Conservation (phyloP, 2,113 vertebrate species). For the Entelurus aequoreus region DNA sequence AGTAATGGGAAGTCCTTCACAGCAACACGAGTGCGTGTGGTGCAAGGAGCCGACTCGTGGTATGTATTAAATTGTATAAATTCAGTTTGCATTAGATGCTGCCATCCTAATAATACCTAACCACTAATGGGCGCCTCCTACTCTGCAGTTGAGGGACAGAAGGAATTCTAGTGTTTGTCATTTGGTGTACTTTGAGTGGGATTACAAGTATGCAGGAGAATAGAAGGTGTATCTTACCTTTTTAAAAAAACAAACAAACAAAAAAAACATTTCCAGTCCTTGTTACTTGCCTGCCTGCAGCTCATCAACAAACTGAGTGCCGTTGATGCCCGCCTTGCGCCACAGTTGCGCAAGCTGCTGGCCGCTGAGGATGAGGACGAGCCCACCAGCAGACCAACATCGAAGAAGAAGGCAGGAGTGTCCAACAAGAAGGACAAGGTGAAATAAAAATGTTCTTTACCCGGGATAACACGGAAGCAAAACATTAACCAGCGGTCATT, state of each 20-base stretch:
- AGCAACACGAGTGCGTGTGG: too few species aligned
- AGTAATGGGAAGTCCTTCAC: too few species aligned
- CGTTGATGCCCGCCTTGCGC: slow-evolving; percentile 78
- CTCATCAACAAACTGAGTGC: slow-evolving; percentile 72
- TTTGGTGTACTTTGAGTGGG: too few species aligned
- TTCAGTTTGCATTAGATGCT: too few species aligned
- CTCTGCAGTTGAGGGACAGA: too few species aligned
- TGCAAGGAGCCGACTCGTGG: too few species aligned
- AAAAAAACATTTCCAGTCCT: not conserved
- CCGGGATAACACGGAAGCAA: not conserved
- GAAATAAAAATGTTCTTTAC: slow-evolving; percentile 1
- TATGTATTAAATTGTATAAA: too few species aligned
- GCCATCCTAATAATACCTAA: too few species aligned
- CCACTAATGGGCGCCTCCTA: too few species aligned
- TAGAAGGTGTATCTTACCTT: too few species aligned
- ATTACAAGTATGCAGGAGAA: too few species aligned
- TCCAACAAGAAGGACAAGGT: slow-evolving; percentile 42
- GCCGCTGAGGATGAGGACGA: slow-evolving; percentile 30
- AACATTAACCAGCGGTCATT: not conserved
- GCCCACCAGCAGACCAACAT: slow-evolving; percentile 16
- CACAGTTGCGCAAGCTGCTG: slow-evolving; percentile 76
- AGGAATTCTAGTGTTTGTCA: too few species aligned
- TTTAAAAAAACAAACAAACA: not conserved
- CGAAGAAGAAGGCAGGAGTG: slow-evolving; percentile 53
- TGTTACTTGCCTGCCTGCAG: slow-evolving; percentile 29